Evolutionary conservation across 2,888 invertebrate species (phyloP).

Genomic region (Zelleria hepariella): DNA sequence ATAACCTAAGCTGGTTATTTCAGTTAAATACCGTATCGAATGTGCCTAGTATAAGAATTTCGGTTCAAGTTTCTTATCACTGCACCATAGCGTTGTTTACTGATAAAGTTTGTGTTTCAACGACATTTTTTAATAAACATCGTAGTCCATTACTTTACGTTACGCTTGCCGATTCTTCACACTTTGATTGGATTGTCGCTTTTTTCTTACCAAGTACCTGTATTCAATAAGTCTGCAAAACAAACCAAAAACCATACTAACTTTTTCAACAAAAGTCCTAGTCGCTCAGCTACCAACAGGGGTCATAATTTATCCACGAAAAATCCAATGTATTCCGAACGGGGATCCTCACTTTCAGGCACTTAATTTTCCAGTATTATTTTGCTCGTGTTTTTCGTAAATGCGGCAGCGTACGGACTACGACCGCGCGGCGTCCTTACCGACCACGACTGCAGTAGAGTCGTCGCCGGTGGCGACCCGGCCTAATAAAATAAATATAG

Average conservation of each 20-base stretch:
- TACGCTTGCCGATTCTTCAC: not conserved
- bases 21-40: no score
- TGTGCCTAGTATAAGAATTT: not conserved
- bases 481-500: slow-evolving; percentile 4
- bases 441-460: not conserved
- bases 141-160: not conserved
- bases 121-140: not conserved
- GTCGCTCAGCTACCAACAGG: not conserved
- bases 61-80: not conserved
- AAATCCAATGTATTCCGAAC: not conserved
- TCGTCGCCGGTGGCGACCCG: not conserved
- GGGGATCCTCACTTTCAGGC: not conserved
- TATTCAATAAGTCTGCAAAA: not conserved
- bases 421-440: not conserved
- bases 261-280: not conserved
- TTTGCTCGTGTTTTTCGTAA: not conserved
- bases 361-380: not conserved
- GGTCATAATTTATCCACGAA: not conserved
- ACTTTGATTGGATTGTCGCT: not conserved
- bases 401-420: not conserved
- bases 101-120: not conserved
- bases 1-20: no score
- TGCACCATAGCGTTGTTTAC: not conserved
- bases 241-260: not conserved
- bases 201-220: not conserved